Evolutionary conservation across 2,113 vertebrate genomes (phyloP).

Genomic region (Chaetorhynchus papuensis): DNA sequence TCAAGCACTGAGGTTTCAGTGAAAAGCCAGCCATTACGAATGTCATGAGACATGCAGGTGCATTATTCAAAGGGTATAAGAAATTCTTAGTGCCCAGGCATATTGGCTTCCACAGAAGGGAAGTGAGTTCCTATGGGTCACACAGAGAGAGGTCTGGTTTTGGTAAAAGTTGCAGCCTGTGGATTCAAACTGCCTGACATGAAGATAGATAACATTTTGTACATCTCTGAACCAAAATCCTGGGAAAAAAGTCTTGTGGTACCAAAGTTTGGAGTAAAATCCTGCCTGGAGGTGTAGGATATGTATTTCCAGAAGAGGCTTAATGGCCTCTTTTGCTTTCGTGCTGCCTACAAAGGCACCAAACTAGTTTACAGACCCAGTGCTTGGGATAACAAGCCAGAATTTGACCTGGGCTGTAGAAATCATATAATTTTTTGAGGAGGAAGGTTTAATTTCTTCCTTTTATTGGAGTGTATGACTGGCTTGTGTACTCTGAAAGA

Average conservation of each 20-base stretch:
- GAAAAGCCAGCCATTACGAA: neutral
- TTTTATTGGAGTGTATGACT: neutral
- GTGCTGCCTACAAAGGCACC: neutral
- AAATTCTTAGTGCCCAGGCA: neutral
- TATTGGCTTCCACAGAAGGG: neutral
- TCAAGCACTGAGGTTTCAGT: neutral
- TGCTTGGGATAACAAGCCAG: fast-evolving
- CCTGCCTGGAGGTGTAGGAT: neutral
- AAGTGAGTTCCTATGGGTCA: neutral
- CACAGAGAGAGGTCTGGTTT: neutral
- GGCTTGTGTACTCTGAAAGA: neutral
- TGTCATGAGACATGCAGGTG: neutral
- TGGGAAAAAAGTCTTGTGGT: neutral
- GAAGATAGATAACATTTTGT: neutral
- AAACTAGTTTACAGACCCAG: neutral
- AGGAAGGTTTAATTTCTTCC: neutral
- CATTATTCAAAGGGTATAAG: neutral
- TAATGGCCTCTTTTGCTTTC: neutral
- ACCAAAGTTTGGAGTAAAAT: neutral
- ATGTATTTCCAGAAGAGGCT: neutral
- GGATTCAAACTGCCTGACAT: neutral
- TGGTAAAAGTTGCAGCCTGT: neutral
- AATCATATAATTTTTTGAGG: neutral
- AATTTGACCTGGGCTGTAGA: neutral
- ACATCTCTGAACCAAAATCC: neutral